Evolutionary conservation across 2,888 invertebrate genomes (phyloP), one percentile per base, ranked within the genome.

Genomic region (Pollenia amentaria): DNA sequence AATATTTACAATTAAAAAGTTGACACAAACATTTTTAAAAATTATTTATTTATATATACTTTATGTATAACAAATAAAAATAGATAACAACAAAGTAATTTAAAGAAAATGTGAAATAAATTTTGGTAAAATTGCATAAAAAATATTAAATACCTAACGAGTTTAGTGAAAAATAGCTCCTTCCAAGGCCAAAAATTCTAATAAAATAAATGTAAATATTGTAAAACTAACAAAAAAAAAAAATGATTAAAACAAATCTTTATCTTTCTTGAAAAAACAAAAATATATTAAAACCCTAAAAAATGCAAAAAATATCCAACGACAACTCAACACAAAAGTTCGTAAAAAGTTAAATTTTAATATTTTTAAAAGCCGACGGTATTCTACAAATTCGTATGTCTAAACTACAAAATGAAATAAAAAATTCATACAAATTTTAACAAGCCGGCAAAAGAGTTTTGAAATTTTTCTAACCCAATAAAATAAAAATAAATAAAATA

Each of bases 331-430:
- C 6, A 12, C 6, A 8, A 57, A 55, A 57, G n/a, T 18, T 12
- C 21, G 11, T 3, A 14, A 72, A 64, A 38, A 29, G 6, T 29
- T 29, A 6, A 29, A 29, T 29, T 29, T 29, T 29, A 29, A 29
- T 29, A 29, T 29, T 29, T 29, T 29, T 29, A 29, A 29, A 29
- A 29, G 69, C 77, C 83, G 83, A 77, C 83, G 83, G 77, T 70
- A 53, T 69, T 75, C 53, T 40, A 73, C n/a, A 65, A n/a, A 53
- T 46, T 73, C 53, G 42, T 70, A 38, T 64, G 48, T 81, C 57
- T 21, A 12, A 76, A 64, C 40, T 10, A 38, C 12, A 57, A 42
- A 55, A 62, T 46, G 1, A 46, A 46, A 29, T 29, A 6, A 73
- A 42, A 64, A 10, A 65, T 14, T 4, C 6, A 51, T 29, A 62